Conservation (phyloP, 2,113 vertebrate genomes). For the Larimichthys crocea region DNA sequence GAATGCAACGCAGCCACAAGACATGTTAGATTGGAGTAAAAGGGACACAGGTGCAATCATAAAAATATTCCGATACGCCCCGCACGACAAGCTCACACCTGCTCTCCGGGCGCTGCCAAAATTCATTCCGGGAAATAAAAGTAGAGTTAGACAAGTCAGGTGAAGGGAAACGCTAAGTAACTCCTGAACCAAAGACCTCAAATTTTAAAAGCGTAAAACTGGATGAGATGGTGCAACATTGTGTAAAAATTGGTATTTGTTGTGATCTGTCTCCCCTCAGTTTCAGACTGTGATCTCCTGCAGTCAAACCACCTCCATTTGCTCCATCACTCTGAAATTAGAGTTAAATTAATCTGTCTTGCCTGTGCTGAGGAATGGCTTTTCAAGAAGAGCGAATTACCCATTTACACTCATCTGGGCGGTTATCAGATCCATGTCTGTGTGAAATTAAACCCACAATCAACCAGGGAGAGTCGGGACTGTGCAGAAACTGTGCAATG, state of each 20-base stretch:
- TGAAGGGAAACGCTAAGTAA: neutral
- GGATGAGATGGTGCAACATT: neutral
- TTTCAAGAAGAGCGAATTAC: conserved; percentile 43
- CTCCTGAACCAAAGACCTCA: neutral
- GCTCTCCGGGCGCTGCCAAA: conserved; percentile 11
- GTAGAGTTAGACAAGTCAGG: neutral
- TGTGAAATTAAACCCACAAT: conserved; percentile 53
- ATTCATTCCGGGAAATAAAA: conserved; percentile 3
- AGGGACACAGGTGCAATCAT: conserved; percentile 27
- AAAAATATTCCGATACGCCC: conserved; percentile 31
- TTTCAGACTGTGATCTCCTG: neutral
- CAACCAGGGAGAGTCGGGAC: neutral
- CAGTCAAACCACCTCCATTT: conserved; percentile 2
- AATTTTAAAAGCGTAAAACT: neutral
- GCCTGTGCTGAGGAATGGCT: conserved; percentile 21
- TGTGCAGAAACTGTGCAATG: conserved; percentile 32
- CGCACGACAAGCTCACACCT: conserved; percentile 46
- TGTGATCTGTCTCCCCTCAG: too few relatives aligned
- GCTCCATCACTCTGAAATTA: conserved; percentile 10
- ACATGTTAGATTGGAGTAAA: neutral
- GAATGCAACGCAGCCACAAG: neutral
- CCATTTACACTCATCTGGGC: conserved; percentile 35
- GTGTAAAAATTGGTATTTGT: too few relatives aligned
- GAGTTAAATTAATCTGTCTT: conserved; percentile 36
- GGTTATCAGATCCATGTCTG: conserved; percentile 49